Evolutionary conservation across 2,888 invertebrate genomes (phyloP).

Genomic region (Chrysina gloriosa): DNA sequence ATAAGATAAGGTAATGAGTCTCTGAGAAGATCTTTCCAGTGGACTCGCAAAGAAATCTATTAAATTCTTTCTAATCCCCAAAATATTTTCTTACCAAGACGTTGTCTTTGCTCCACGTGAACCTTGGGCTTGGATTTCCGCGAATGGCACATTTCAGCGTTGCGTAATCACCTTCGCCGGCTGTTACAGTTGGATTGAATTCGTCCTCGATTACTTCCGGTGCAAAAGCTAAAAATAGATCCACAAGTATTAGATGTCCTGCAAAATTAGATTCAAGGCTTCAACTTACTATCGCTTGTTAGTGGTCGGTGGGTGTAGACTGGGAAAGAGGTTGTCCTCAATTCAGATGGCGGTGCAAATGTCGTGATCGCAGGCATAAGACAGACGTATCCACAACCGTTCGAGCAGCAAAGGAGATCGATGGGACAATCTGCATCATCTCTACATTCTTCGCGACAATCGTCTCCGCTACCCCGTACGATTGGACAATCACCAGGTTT

Average conservation of each 20-base stretch:
- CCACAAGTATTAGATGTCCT: background rate
- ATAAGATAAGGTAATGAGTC: no score
- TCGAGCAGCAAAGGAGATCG: slow-evolving; percentile 83
- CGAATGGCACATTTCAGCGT: slow-evolving; percentile 80
- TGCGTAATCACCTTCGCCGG: slow-evolving; percentile 79
- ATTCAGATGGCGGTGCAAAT: slow-evolving; percentile 59
- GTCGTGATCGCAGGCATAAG: slow-evolving; percentile 66
- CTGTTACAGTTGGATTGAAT: slow-evolving; percentile 70
- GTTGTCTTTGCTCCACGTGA: slow-evolving; percentile 81
- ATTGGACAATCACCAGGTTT: slow-evolving; percentile 79
- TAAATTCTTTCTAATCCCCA: no score
- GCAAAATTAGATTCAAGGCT: no score
- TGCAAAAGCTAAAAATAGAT: slow-evolving; percentile 56
- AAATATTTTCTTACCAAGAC: slow-evolving; percentile 69
- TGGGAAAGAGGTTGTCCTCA: slow-evolving; percentile 62
- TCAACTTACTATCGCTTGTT: slow-evolving; percentile 7
- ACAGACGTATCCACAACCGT: slow-evolving; percentile 82
- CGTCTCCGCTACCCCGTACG: slow-evolving; percentile 63
- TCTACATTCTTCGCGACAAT: slow-evolving; percentile 78
- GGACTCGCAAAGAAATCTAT: no score
- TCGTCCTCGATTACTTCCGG: slow-evolving; percentile 60
- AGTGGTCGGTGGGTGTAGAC: slow-evolving; percentile 59
- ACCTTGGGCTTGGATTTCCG: slow-evolving; percentile 81
- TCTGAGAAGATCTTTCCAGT: no score
- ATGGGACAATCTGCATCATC: slow-evolving; percentile 86